Base-by-base conservation (phyloP, 2,888 invertebrate genomes). In the Ganaspis brasiliensis region DNA sequence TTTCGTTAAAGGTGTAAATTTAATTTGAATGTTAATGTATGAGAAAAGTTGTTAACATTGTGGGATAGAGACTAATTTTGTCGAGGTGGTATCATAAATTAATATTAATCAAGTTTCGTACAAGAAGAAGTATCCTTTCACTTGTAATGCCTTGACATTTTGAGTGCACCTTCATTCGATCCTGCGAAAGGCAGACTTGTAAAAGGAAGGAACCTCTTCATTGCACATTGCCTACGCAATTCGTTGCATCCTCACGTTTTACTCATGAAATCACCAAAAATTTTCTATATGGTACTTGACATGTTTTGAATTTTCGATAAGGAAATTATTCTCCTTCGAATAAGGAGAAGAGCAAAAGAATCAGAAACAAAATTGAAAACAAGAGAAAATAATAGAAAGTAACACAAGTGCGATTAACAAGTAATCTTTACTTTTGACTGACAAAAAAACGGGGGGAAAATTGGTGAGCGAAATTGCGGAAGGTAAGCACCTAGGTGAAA, bases 111-210 rank as follows among this genome's bases (percentile, higher is more conserved):
- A 21, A 74, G 26, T 56, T 45, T 24, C 73, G 55, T 37, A 56
- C 26, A 40, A 56, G 55, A 49, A 14, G 61, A 6, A 57, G 49
- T 19, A 21, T 61, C 74, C 67, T 74, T 74, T 67, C 74, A 67
- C 74, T 70, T n/a, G 63, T 24, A 37, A 67, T 67, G 74, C 74
- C 74, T 74, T 74, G 74, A 56, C 74, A 74, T 74, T 74, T 74
- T 16, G 26, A 67, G 74, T 74, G 74, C 56, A 74, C 52, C 73
- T 63, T 55, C 63, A 19, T 61, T 61, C 19, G 12, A 9, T 16
- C 26, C 24, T 19, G 56, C 24, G 24, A 55, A 55, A 21, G 6
- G 19, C 55, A 1, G 12, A 59, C 14, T n/a, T 24, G 57, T 26
- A 57, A 57, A 26, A 57, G 57, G 57, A 57, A 59, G 59, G 35